A percentile compares a stretch with the other conserved stretches of the same genome.
Evolutionary conservation across 1,140 invertebrate genomes (phyloP).

Genomic region (Brachionus asplanchnoidis): DNA sequence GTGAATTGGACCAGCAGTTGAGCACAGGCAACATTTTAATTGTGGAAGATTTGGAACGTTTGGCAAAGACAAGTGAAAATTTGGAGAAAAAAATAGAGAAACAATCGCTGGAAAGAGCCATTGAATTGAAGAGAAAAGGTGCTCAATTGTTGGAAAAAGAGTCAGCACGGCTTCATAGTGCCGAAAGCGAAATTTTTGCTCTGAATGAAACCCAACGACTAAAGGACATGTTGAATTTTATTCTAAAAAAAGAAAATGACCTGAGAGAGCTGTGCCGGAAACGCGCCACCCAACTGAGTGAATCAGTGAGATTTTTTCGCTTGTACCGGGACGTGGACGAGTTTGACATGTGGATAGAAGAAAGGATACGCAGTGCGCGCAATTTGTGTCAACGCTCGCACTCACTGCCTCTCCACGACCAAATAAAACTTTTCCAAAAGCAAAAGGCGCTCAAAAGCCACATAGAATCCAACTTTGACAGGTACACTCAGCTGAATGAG

Average conservation of each 20-base stretch:
- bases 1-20: conserved; percentile 1
- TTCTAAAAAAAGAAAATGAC: conserved; percentile 11
- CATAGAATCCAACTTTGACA: neutral
- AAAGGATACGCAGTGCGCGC: neutral
- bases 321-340: neutral
- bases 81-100: conserved; percentile 16
- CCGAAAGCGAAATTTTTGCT: neutral
- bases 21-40: neutral
- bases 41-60: conserved; percentile 3
- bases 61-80: neutral
- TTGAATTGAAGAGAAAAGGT: conserved; percentile 1
- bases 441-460: conserved; percentile 16
- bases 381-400: neutral
- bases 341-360: conserved; percentile 35
- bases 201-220: neutral
- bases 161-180: neutral
- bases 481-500: neutral
- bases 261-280: neutral
- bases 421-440: conserved; percentile 30
- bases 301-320: neutral
- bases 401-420: neutral
- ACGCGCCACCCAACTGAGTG: neutral
- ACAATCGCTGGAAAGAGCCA: neutral
- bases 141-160: conserved; percentile 6
- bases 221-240: neutral